Evolutionary conservation across 2,113 vertebrate genomes (phyloP).

Genomic region (Hippocampus abdominalis): DNA sequence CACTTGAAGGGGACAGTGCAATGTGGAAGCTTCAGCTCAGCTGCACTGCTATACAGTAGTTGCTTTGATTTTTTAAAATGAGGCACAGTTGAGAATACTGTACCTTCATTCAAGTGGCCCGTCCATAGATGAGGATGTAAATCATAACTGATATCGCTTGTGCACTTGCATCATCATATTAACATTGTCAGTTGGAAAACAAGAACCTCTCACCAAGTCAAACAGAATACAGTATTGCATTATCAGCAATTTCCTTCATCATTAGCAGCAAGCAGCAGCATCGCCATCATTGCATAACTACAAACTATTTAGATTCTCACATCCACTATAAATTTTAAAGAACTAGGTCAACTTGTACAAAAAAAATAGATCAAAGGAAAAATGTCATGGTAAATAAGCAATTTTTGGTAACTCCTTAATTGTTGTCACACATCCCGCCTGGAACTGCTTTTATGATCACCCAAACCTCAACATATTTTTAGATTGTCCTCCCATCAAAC

Average conservation of each 20-base stretch:
- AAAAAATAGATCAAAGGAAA: background rate
- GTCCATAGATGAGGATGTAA: constrained; percentile 4
- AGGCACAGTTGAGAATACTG: constrained; percentile 37
- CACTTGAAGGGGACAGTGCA: constrained; percentile 43
- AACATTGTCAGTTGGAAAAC: background rate
- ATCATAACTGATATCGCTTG: background rate
- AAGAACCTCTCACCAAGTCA: background rate
- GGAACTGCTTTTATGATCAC: too few relatives aligned
- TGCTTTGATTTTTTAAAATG: constrained; percentile 36
- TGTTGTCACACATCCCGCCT: too few relatives aligned
- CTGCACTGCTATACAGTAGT: constrained; percentile 43
- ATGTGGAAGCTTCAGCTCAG: constrained; percentile 45
- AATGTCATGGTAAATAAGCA: background rate
- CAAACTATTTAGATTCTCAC: too few relatives aligned
- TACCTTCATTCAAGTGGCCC: constrained; percentile 37
- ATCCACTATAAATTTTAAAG: too few relatives aligned
- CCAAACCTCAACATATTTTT: too few relatives aligned
- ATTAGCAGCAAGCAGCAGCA: too few relatives aligned
- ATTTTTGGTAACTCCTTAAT: background rate
- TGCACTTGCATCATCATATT: background rate
- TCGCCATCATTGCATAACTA: too few relatives aligned
- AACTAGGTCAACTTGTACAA: too few relatives aligned
- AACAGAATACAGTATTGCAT: background rate
- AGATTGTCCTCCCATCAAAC: background rate
- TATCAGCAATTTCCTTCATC: background rate